Evolutionary conservation across 23 tunicate genomes (phyloP).

Genomic region (Ascidia mentula): DNA sequence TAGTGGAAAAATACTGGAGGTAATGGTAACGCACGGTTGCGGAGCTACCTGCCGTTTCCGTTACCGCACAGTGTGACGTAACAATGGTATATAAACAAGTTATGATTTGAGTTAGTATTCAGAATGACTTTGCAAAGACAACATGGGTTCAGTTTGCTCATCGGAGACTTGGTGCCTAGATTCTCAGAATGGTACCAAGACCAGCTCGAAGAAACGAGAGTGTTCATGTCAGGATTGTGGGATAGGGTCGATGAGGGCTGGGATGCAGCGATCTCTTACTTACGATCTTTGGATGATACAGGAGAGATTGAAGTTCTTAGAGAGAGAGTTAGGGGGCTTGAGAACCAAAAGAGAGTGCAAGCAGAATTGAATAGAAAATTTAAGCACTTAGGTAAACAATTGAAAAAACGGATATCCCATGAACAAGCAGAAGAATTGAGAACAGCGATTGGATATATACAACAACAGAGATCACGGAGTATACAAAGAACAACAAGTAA

Average conservation of each 20-base stretch:
- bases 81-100: background rate
- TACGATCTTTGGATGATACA: background rate
- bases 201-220: background rate
- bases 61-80: background rate
- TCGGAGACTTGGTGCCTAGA: background rate
- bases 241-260: background rate
- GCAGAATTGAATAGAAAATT: background rate
- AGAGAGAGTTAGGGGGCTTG: background rate
- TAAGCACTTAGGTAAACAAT: background rate
- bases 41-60: background rate
- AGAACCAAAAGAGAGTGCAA: background rate
- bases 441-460: background rate
- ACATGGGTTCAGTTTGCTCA: background rate
- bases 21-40: background rate
- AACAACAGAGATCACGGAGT: background rate
- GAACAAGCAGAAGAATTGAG: background rate
- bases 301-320: background rate
- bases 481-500: background rate
- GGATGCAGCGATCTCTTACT: background rate
- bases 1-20: slow-evolving; percentile 1
- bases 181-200: background rate
- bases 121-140: background rate
- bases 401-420: background rate
- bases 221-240: no score
- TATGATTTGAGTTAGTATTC: background rate